Percentiles rank a stretch among this genome's conserved stretches.
phyloP scores from a whole-genome alignment of 2,113 vertebrate genomes.

The Nerophis lumbriciformis region DNA sequence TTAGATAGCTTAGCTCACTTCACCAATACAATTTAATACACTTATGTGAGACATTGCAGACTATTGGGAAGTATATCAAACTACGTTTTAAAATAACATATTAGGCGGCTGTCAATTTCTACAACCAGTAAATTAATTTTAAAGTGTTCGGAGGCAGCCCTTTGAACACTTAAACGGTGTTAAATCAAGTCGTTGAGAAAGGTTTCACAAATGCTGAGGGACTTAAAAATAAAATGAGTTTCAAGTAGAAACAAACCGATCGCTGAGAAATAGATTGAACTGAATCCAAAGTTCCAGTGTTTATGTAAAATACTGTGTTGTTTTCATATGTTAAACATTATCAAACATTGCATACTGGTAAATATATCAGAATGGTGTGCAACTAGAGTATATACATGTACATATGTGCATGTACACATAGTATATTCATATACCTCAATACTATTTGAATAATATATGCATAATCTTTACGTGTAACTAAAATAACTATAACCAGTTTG shows the following conservation, averaged over 20 bases:
- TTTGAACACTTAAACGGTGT: constrained; percentile 18
- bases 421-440: neutral
- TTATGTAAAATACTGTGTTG: neutral
- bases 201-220: constrained; percentile 9
- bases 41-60: neutral
- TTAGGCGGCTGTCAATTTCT: neutral
- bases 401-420: neutral
- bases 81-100: neutral
- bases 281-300: neutral
- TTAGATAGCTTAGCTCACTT: too few species aligned
- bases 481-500: neutral
- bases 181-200: constrained; percentile 20
- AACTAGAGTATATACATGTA: neutral
- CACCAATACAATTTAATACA: too few species aligned
- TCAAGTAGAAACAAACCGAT: neutral
- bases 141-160: neutral
- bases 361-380: too few species aligned
- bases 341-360: neutral
- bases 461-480: neutral
- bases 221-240: neutral
- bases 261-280: neutral
- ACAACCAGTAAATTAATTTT: constrained; percentile 10
- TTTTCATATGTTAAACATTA: neutral
- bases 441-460: neutral
- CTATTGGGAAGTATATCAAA: neutral